phyloP scores from a whole-genome alignment of 2,113 vertebrate genomes.

The Empidonax traillii region DNA sequence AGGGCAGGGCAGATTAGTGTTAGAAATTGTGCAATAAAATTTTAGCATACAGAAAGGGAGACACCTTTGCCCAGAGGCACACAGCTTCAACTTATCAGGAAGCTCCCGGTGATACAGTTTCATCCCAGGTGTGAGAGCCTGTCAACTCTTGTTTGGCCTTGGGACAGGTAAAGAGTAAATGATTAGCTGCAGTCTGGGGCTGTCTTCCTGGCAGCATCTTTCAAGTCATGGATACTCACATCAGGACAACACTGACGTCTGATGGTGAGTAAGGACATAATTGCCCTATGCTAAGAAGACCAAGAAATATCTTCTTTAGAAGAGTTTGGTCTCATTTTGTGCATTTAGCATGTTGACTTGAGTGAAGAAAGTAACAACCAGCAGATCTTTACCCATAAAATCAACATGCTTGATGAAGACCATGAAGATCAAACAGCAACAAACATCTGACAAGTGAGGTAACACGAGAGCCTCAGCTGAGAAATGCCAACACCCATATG shows the following conservation, averaged over 20 bases:
- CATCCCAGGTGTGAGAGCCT: neutral
- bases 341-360: neutral
- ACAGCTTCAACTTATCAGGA: neutral
- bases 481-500: neutral
- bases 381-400: neutral
- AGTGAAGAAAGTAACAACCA: neutral
- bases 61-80: neutral
- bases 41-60: neutral
- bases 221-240: neutral
- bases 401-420: neutral
- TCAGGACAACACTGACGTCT: neutral
- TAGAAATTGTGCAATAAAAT: neutral
- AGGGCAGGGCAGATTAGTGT: neutral
- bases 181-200: neutral
- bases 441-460: neutral
- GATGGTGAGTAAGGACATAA: neutral
- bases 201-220: neutral
- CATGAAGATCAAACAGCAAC: neutral
- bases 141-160: slow-evolving; percentile 13
- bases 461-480: neutral
- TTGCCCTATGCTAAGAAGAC: neutral
- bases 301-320: neutral
- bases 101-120: neutral
- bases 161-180: slow-evolving; percentile 5
- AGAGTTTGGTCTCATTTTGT: neutral